These are phyloP conservation scores for Coendou prehensilis DNA, from an alignment of 2,797 vertebrate species.

Conservation along the genomic window DNA sequence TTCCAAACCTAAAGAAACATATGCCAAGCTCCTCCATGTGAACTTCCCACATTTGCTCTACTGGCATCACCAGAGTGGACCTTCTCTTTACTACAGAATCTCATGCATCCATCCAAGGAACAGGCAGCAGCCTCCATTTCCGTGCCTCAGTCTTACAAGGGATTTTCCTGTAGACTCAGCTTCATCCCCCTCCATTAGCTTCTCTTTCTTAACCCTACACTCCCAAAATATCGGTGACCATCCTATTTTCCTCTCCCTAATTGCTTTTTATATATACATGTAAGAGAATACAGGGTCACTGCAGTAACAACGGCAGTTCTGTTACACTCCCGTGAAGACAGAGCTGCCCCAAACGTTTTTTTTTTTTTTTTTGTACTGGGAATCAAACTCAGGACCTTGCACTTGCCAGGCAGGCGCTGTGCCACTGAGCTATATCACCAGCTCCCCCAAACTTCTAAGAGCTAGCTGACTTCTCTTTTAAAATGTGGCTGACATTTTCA, in stretches of 20 bases:
- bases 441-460: background rate
- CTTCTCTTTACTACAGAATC: background rate
- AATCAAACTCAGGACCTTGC: no score
- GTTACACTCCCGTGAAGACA: background rate
- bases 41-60: background rate
- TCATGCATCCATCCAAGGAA: background rate
- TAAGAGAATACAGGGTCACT: background rate
- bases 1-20: constrained; percentile 16
- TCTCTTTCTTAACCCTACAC: background rate
- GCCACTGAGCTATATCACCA: no score
- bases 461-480: background rate
- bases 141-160: background rate
- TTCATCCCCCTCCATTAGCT: background rate
- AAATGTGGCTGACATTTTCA: background rate
- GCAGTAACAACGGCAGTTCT: background rate
- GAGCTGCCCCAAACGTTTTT: background rate
- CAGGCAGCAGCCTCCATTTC: background rate
- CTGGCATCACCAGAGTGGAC: background rate
- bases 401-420: no score
- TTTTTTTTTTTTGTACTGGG: no score
- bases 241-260: background rate
- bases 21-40: background rate
- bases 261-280: background rate
- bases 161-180: background rate
- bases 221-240: constrained; percentile 25